Evolutionary conservation across 2,113 vertebrate genomes (phyloP).

Genomic region (Anoura caudifer): DNA sequence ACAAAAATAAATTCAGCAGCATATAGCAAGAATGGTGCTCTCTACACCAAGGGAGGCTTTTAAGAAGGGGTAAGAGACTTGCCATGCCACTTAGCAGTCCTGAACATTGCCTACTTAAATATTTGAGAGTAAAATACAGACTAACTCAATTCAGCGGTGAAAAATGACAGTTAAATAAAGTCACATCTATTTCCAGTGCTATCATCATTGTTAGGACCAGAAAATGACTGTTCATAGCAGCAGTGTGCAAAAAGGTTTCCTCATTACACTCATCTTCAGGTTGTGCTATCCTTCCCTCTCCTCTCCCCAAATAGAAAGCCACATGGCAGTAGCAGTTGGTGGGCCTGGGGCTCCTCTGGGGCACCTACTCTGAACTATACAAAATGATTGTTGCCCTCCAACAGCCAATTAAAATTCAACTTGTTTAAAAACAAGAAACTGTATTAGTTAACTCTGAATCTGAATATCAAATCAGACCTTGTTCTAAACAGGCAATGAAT

Average conservation of each 20-base stretch:
- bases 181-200: neutral
- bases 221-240: neutral
- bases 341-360: neutral
- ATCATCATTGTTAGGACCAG: neutral
- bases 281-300: neutral
- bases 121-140: neutral
- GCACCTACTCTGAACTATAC: neutral
- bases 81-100: neutral
- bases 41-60: neutral
- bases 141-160: neutral
- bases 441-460: neutral
- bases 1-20: neutral
- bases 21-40: neutral
- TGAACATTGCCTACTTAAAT: neutral
- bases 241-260: neutral
- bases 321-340: neutral
- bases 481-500: neutral
- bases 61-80: neutral
- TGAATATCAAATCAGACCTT: neutral
- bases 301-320: neutral
- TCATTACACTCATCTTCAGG: neutral
- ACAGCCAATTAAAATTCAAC: neutral
- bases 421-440: conserved; percentile 12
- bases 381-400: conserved; percentile 20
- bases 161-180: neutral